Conservation (phyloP, 2,888 invertebrate genomes). For the Epinotia bilunana region DNA sequence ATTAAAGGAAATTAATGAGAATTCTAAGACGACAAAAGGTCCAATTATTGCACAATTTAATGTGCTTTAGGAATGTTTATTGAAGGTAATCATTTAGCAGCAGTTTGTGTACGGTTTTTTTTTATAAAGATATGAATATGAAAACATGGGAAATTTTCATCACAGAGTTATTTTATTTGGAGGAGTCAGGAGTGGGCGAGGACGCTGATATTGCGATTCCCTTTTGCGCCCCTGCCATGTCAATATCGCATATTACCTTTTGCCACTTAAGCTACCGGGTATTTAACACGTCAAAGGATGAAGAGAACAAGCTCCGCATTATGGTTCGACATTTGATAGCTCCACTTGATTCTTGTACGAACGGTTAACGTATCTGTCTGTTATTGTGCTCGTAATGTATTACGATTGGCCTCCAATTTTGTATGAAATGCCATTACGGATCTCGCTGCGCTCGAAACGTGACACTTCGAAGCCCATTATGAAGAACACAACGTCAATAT, state of each 20-base stretch:
- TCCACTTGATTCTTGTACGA: background rate
- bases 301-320: slow-evolving; percentile 18
- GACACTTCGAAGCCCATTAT: too few species aligned
- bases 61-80: background rate
- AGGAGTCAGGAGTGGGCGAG: slow-evolving; percentile 17
- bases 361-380: background rate
- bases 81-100: background rate
- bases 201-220: slow-evolving; percentile 34
- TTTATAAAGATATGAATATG: background rate
- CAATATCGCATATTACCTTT: slow-evolving; percentile 40
- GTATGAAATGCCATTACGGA: too few species aligned
- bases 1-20: slow-evolving; percentile 22
- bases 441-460: too few species aligned
- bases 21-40: slow-evolving; percentile 2
- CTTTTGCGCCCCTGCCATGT: slow-evolving; percentile 35
- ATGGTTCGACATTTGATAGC: slow-evolving; percentile 20
- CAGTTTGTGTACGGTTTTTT: background rate
- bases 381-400: background rate
- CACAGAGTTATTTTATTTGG: slow-evolving; percentile 41
- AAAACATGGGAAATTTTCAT: slow-evolving; percentile 29
- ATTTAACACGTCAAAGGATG: slow-evolving; percentile 36
- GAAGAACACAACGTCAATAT: too few species aligned
- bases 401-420: background rate
- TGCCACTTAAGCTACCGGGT: slow-evolving; percentile 14
- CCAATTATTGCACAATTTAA: slow-evolving; percentile 16